phyloP scores from a whole-genome alignment of 1,140 invertebrate species.

The Drosophila cardini region DNA sequence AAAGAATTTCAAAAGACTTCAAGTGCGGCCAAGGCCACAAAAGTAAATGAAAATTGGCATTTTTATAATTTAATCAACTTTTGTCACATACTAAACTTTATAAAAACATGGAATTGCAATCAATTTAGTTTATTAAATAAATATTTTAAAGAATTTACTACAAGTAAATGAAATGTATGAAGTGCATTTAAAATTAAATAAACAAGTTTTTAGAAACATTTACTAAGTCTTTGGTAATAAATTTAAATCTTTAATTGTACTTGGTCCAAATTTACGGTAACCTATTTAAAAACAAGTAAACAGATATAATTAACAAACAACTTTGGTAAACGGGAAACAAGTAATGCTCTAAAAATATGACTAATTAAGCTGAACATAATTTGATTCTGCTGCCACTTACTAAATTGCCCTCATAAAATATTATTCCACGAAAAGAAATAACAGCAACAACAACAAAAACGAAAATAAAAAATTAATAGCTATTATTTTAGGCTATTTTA shows the following conservation, averaged over 20 bases:
- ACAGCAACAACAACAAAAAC: background rate
- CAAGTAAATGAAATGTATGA: background rate
- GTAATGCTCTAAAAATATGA: background rate
- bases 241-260: background rate
- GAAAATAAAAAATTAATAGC: constrained; percentile 20
- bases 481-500: constrained; percentile 34
- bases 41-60: constrained; percentile 3
- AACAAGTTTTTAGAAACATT: too few relatives aligned
- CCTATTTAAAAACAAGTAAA: background rate
- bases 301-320: constrained; percentile 1
- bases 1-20: constrained; percentile 18
- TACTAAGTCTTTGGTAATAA: too few relatives aligned
- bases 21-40: background rate
- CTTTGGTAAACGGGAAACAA: background rate
- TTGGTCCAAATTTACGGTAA: background rate
- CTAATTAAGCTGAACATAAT: constrained; percentile 21
- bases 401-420: constrained; percentile 38
- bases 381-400: constrained; percentile 28
- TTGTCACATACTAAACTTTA: background rate
- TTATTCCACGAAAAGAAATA: background rate
- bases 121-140: background rate
- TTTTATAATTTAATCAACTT: constrained; percentile 16
- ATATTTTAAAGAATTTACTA: background rate
- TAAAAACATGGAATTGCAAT: background rate
- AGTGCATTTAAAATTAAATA: too few relatives aligned